phyloP scores from a whole-genome alignment of 2,113 vertebrate species.

The Nipponia nippon region DNA sequence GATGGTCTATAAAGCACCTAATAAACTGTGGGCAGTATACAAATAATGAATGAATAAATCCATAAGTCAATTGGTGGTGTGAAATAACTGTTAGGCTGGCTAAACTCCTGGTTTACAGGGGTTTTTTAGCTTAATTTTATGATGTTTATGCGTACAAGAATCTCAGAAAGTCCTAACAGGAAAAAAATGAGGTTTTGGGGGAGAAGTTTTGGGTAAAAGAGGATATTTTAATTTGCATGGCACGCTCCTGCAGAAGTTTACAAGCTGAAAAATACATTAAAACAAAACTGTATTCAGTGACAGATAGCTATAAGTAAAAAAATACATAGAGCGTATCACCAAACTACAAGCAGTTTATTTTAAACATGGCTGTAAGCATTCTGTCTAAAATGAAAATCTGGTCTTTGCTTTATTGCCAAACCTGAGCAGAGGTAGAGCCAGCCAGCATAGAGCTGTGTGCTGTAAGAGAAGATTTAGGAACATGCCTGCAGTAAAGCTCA shows the following conservation, averaged over 20 bases:
- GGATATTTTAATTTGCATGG: not conserved
- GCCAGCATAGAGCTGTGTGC: not conserved
- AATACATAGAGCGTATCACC: not conserved
- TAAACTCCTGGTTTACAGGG: not conserved
- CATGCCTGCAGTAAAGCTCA: accelerated
- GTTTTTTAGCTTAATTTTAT: not conserved
- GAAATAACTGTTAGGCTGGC: not conserved
- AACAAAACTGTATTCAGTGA: not conserved
- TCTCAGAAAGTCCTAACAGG: not conserved
- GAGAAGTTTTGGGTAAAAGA: not conserved
- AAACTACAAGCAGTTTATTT: not conserved
- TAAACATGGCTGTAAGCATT: not conserved
- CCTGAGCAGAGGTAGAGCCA: not conserved
- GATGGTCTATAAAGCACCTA: not conserved
- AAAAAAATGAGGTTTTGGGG: not conserved
- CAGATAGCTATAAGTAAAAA: not conserved
- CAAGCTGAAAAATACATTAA: constrained; percentile 20
- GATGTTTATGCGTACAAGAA: not conserved
- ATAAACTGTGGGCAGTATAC: not conserved
- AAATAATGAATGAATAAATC: not conserved
- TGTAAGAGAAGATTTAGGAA: not conserved
- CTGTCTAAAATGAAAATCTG: not conserved
- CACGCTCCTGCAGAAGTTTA: not conserved
- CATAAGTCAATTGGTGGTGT: not conserved
- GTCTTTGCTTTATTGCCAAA: not conserved